Evolutionary conservation across 2,113 vertebrate species (phyloP).

Genomic region (Aptenodytes forsteri): DNA sequence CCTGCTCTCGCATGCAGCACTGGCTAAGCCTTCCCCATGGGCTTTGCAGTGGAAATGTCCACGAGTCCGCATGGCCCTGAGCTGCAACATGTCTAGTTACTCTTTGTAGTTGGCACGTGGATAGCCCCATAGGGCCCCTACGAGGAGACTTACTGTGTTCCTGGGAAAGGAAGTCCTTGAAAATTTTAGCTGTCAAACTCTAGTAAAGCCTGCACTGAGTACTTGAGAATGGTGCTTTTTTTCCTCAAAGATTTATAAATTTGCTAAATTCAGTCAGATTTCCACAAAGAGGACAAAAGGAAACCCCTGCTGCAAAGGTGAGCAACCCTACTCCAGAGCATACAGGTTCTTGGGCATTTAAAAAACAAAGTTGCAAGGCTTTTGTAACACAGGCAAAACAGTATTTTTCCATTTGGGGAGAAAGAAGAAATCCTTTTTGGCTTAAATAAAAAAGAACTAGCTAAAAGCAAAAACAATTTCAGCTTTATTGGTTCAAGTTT

Average conservation of each 20-base stretch:
- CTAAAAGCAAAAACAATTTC: background rate
- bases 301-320: background rate
- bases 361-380: background rate
- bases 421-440: background rate
- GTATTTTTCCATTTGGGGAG: background rate
- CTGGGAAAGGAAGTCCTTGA: background rate
- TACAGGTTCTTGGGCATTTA: background rate
- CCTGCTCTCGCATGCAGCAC: background rate
- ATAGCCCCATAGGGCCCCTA: background rate
- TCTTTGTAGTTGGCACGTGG: background rate
- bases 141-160: fast-evolving
- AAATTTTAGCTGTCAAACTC: background rate
- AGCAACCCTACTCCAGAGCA: background rate
- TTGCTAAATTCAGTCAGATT: background rate
- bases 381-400: background rate
- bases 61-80: background rate
- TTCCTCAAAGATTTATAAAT: background rate
- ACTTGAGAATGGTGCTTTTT: background rate
- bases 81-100: background rate
- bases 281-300: background rate
- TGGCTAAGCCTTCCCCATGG: background rate
- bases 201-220: background rate
- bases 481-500: background rate
- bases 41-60: background rate
- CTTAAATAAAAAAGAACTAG: background rate